phyloP scores from a whole-genome alignment of 1,140 invertebrate species.

The Akabosia matsudoensis region DNA sequence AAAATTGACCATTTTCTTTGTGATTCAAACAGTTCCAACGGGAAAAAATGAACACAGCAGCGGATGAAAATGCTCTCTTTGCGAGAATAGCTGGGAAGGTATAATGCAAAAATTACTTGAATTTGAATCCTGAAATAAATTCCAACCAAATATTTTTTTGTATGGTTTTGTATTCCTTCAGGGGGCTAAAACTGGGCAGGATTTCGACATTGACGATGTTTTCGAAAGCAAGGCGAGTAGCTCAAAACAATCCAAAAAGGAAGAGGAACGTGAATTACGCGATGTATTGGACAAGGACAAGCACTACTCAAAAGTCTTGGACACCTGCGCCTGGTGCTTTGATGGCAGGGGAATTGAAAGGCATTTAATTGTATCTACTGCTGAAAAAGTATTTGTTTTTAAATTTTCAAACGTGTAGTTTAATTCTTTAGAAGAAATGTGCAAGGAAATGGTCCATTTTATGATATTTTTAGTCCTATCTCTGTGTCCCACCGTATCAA shows the following conservation, averaged over 20 bases:
- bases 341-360: slow-evolving; percentile 76
- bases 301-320: slow-evolving; percentile 65
- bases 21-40: slow-evolving; percentile 67
- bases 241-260: slow-evolving; percentile 61
- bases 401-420: background rate
- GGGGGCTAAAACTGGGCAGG: slow-evolving; percentile 63
- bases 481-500: slow-evolving; percentile 71
- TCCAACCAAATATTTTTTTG: slow-evolving; percentile 32
- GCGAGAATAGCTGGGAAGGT: slow-evolving; percentile 68
- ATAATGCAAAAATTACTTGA: slow-evolving; percentile 43
- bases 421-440: background rate
- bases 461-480: slow-evolving; percentile 56
- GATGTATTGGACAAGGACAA: slow-evolving; percentile 71
- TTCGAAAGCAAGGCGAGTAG: slow-evolving; percentile 71
- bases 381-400: slow-evolving; percentile 62
- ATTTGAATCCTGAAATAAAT: slow-evolving; percentile 29
- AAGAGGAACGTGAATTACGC: slow-evolving; percentile 62
- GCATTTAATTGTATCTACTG: slow-evolving; percentile 80
- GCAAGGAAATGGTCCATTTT: background rate
- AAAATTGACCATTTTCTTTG: background rate
- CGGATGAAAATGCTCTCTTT: slow-evolving; percentile 79
- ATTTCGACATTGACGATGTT: slow-evolving; percentile 78
- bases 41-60: slow-evolving; percentile 77
- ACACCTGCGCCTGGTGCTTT: slow-evolving; percentile 78
- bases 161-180: slow-evolving; percentile 48